Base-by-base conservation (phyloP, 2,888 invertebrate genomes). In the Melanotus villosus region DNA sequence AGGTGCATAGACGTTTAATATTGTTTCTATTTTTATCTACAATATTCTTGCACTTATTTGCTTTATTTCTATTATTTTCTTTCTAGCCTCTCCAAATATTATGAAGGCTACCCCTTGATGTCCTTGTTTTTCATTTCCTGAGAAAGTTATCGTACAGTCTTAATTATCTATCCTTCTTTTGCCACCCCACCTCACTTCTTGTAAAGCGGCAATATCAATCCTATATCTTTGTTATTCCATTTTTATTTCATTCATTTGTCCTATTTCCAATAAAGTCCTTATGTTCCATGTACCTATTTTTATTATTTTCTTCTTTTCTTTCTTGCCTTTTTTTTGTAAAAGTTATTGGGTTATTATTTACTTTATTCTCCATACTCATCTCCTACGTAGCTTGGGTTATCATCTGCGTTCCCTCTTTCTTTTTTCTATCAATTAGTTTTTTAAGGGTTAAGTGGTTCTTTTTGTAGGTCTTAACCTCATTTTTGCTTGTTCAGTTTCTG, bases 101-200 rank as follows among this genome's bases (percentile, higher is more conserved):
- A 71, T 56, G 59, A 71, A 71, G 2, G 56, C 71, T 19, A 68
- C 65, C 52, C 70, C 74, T 34, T 70, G 54, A 45, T 34, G 56
- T 19, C 70, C 71, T 50, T 74, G 67, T 34, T 69, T 67, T 7
- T 68, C 45, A 7, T 50, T 64, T 47, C 65, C 69, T 34, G 65
- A 71, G 32, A 73, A 32, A 36, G 69, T 5, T 65, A 10, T 26
- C 26, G 26, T 26, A 26, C 26, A 5, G 26, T 7, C 7, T 34
- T 54, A 47, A 38, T 65, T 69, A 10, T 32, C 63, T 52, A 72
- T 64, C 64, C 58, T 23, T 36, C 73, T 7, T 26, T 26, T 26
- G 26, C 26, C 26, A 7, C 26, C 7, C 26, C 3, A 26, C 7
- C 26, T 65, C 16, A 50, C 26, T 54, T 72, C 68, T 64, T 71